phyloP scores from a whole-genome alignment of 2,113 vertebrate species.

The Gymnogyps californianus region DNA sequence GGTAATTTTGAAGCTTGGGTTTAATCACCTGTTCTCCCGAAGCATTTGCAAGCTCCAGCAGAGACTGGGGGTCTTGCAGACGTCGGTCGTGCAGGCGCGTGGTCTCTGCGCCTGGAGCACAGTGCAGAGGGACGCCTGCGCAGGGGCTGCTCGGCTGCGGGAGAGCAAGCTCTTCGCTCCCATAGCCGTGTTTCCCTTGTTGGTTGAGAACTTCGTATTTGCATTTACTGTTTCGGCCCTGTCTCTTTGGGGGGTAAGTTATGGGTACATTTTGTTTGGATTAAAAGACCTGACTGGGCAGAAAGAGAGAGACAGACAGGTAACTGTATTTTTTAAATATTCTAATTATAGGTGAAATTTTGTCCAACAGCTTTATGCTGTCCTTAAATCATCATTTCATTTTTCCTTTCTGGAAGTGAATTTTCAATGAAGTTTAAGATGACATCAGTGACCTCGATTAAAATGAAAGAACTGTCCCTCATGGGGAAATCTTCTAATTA shows the following conservation, averaged over 20 bases:
- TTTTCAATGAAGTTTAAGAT: conserved; percentile 2
- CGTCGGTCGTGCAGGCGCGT: fast-evolving
- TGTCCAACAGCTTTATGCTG: background rate
- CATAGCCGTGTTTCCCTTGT: fast-evolving
- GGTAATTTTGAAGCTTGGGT: background rate
- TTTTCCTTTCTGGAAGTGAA: background rate
- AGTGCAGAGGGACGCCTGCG: background rate
- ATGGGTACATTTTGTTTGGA: background rate
- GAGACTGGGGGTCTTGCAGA: background rate
- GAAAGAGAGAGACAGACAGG: background rate
- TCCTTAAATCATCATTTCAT: background rate
- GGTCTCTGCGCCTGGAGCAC: background rate
- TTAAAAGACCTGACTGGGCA: background rate
- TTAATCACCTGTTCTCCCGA: background rate
- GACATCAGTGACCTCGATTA: conserved; percentile 43
- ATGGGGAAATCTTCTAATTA: conserved; percentile 19
- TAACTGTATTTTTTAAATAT: background rate
- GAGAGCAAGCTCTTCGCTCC: too few relatives aligned
- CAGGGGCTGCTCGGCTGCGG: too few relatives aligned
- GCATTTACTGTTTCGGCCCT: background rate
- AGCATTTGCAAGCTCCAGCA: background rate
- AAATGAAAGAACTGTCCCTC: background rate
- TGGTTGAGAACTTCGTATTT: fast-evolving
- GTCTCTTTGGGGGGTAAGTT: background rate
- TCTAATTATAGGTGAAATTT: background rate